Conservation (phyloP, 2,888 invertebrate genomes). For the Saturnia japonica region DNA sequence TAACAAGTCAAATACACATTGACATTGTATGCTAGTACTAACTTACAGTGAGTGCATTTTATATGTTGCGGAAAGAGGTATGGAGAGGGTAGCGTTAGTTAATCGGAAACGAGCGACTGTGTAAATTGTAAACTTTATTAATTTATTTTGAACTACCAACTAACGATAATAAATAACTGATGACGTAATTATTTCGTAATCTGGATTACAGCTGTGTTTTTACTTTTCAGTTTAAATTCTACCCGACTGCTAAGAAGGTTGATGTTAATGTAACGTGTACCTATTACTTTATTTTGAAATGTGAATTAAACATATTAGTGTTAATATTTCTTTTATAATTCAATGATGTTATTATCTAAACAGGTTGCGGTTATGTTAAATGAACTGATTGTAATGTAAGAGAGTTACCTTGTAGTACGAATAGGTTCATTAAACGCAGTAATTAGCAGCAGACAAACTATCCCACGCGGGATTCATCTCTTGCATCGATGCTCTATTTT, state of each 20-base stretch:
- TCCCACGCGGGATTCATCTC: slow-evolving; percentile 48
- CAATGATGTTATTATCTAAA: too few species aligned
- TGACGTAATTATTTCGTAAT: too few species aligned
- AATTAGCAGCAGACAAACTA: not conserved
- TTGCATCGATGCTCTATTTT: slow-evolving; percentile 31
- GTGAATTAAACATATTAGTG: too few species aligned
- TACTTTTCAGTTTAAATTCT: not conserved
- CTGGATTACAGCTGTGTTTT: too few species aligned
- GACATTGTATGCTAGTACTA: not conserved
- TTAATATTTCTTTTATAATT: too few species aligned
- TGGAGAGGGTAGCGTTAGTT: not conserved
- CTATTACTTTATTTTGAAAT: too few species aligned
- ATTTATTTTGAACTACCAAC: too few species aligned
- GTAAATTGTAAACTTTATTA: not conserved
- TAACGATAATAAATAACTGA: too few species aligned
- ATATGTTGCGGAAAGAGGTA: not conserved
- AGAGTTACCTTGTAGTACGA: not conserved
- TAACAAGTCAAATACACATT: not conserved
- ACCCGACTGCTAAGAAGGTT: too few species aligned
- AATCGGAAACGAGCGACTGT: not conserved
- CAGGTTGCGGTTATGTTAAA: not conserved
- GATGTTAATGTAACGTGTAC: too few species aligned
- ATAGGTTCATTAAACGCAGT: not conserved
- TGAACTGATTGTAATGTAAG: not conserved
- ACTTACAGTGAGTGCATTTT: not conserved